Conservation (phyloP, 2,888 invertebrate genomes). For the Mantis religiosa region DNA sequence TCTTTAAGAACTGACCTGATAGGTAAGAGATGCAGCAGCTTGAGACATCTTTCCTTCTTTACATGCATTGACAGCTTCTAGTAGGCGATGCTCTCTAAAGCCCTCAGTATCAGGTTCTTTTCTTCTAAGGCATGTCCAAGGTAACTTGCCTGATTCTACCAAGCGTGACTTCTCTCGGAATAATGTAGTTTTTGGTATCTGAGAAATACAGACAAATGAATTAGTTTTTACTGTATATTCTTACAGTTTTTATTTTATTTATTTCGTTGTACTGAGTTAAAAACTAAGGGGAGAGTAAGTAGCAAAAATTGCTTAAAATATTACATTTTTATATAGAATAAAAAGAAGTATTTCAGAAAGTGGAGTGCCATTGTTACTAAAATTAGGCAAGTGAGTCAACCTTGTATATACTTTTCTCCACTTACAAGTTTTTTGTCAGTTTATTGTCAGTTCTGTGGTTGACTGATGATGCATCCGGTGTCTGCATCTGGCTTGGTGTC, state of each 20-base stretch:
- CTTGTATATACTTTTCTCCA: too few species aligned
- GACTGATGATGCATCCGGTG: too few species aligned
- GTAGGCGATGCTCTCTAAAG: slow-evolving; percentile 40
- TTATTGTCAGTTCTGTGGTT: too few species aligned
- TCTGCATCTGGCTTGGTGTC: too few species aligned
- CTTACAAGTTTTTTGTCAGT: too few species aligned
- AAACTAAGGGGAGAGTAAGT: too few species aligned
- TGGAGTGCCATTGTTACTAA: too few species aligned
- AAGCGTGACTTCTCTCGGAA: slow-evolving; percentile 44
- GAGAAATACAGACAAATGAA: not conserved
- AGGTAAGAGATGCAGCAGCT: slow-evolving; percentile 43
- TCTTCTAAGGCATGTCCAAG: slow-evolving; percentile 41
- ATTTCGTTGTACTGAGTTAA: too few species aligned
- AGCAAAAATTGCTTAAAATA: too few species aligned
- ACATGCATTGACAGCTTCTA: slow-evolving; percentile 46
- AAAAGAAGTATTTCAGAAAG: too few species aligned
- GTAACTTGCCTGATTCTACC: slow-evolving; percentile 44
- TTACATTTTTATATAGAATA: too few species aligned
- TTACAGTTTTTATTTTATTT: not conserved
- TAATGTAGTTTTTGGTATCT: slow-evolving; percentile 47
- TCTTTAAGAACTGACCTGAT: slow-evolving; percentile 34
- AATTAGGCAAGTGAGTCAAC: too few species aligned
- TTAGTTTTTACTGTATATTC: not conserved
- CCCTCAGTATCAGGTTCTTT: slow-evolving; percentile 41
- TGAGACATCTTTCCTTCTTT: slow-evolving; percentile 47